phyloP scores from a whole-genome alignment of 2,797 vertebrate species.

The Pseudochirops cupreus region DNA sequence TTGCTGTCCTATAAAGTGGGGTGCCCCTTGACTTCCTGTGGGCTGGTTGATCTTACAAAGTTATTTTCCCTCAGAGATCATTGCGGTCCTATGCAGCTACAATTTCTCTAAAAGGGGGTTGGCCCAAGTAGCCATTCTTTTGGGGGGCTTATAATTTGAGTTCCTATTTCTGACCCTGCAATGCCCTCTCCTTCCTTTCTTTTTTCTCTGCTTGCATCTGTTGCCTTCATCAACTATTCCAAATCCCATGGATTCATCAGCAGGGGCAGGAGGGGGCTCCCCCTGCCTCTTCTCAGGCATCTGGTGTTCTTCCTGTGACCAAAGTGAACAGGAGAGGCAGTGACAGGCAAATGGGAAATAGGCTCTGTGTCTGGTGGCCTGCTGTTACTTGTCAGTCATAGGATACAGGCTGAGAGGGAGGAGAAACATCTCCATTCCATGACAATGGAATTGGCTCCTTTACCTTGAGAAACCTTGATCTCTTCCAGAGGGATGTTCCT shows the following conservation, averaged over 20 bases:
- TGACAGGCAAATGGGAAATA: conserved; percentile 67
- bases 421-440: conserved; percentile 28
- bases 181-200: not conserved
- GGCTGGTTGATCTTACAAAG: conserved; percentile 18
- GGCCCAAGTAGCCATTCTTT: not conserved
- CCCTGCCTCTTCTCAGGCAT: conserved; percentile 38
- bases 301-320: conserved; percentile 60
- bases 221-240: not conserved
- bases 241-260: conserved; percentile 51
- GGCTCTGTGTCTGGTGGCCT: conserved; percentile 70
- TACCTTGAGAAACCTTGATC: conserved; percentile 65
- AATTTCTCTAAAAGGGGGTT: not conserved
- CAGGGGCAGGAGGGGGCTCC: fast-evolving
- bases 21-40: not conserved
- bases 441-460: conserved; percentile 73
- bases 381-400: conserved; percentile 64
- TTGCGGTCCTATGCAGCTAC: not conserved
- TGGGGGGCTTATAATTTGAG: not conserved
- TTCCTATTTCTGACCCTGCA: not conserved
- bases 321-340: conserved; percentile 49
- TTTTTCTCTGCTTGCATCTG: not conserved
- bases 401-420: conserved; percentile 42
- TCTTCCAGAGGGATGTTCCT: conserved; percentile 62
- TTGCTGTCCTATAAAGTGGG: not conserved
- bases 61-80: not conserved